phyloP scores from a whole-genome alignment of 2,113 vertebrate genomes.

The Amphiprion ocellaris region DNA sequence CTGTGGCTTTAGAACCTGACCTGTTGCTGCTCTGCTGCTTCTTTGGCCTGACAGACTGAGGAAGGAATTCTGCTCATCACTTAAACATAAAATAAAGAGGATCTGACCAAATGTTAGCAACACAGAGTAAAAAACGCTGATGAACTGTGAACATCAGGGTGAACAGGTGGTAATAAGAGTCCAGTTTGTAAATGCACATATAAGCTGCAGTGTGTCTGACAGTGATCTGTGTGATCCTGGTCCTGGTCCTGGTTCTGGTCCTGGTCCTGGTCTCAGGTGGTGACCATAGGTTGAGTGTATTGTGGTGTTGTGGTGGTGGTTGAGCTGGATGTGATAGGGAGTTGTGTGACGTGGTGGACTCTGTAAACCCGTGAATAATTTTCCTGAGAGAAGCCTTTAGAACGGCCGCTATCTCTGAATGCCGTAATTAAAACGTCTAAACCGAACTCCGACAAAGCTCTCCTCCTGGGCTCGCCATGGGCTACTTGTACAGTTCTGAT shows the following conservation, averaged over 20 bases:
- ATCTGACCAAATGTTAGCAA: no score
- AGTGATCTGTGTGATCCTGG: not conserved
- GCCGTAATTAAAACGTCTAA: not conserved
- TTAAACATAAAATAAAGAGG: no score
- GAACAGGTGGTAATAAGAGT: not conserved
- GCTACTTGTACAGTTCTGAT: not conserved
- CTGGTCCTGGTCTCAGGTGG: no score
- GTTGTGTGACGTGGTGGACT: not conserved
- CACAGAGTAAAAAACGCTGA: no score
- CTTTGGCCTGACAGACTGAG: no score
- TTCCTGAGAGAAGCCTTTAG: no score
- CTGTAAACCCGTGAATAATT: not conserved
- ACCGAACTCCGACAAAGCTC: not conserved
- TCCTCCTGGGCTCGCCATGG: not conserved
- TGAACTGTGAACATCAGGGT: no score
- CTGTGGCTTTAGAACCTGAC: not conserved
- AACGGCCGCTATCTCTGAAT: not conserved
- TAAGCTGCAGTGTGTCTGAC: not conserved
- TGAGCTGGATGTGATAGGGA: not conserved
- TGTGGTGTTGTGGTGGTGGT: not conserved
- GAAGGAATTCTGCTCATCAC: no score
- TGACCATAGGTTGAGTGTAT: not conserved
- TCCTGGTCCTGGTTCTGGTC: no score
- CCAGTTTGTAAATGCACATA: not conserved
- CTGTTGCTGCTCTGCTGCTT: not conserved